Conservation (phyloP, 1,140 invertebrate species). For the Philaenus spumarius region DNA sequence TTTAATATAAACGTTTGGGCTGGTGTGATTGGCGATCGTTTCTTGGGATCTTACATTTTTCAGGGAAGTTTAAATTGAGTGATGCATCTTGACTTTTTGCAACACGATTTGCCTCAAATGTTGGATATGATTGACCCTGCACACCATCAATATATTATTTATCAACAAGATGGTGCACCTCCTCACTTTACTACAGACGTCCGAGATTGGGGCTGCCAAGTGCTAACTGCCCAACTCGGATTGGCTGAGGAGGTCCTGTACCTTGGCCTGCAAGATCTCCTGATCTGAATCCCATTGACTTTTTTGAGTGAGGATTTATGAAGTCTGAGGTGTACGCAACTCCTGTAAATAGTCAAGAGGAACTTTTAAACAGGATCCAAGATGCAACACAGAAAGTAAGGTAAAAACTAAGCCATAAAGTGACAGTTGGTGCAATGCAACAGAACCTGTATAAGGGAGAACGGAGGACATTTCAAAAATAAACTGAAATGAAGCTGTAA, state of each 20-base stretch:
- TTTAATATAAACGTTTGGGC: constrained; percentile 38
- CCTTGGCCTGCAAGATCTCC: constrained; percentile 33
- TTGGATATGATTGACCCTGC: constrained; percentile 28
- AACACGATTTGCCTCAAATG: constrained; percentile 31
- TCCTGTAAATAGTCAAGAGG: background rate
- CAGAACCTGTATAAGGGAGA: background rate
- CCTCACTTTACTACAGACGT: constrained; percentile 27
- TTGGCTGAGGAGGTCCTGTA: constrained; percentile 31
- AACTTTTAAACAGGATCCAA: constrained; percentile 1
- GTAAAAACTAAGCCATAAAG: background rate
- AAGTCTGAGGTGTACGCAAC: constrained; percentile 1
- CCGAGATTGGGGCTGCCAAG: constrained; percentile 13
- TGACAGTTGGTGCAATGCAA: background rate
- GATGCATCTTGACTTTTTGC: constrained; percentile 32
- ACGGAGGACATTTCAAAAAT: constrained; percentile 1
- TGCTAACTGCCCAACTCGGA: constrained; percentile 23
- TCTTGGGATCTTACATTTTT: constrained; percentile 5
- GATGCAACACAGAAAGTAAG: background rate
- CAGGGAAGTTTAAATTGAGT: constrained; percentile 27
- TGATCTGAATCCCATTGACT: constrained; percentile 34
- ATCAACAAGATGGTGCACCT: constrained; percentile 32
- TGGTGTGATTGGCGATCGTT: constrained; percentile 31
- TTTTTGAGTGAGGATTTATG: constrained; percentile 25
- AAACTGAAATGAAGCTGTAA: background rate
- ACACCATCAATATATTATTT: constrained; percentile 12